Evolutionary conservation across 2,113 vertebrate genomes (phyloP).

Genomic region (Chiloscyllium plagiosum): DNA sequence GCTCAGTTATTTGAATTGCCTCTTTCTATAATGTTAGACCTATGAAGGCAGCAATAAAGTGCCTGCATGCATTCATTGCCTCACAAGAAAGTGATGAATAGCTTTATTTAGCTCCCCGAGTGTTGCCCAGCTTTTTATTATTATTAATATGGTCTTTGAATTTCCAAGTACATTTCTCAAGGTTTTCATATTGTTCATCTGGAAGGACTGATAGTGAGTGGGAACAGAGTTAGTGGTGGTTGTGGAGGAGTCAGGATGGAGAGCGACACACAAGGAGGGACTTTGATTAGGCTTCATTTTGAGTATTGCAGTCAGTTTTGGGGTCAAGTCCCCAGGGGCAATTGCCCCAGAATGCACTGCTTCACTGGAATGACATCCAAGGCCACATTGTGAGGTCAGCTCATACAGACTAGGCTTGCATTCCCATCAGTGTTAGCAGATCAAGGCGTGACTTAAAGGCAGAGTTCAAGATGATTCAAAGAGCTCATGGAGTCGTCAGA

Average conservation of each 20-base stretch:
- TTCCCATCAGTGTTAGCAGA: too few relatives aligned
- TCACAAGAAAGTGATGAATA: neutral
- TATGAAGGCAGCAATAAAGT: neutral
- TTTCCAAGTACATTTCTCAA: neutral
- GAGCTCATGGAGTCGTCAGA: too few relatives aligned
- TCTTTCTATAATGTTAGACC: neutral
- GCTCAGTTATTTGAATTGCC: neutral
- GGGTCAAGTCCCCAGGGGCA: too few relatives aligned
- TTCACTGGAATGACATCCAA: too few relatives aligned
- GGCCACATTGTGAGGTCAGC: too few relatives aligned
- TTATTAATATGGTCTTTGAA: neutral
- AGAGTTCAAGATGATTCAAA: too few relatives aligned
- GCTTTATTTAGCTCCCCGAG: neutral
- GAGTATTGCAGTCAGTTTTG: too few relatives aligned
- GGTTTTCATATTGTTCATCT: neutral
- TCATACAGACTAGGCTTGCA: too few relatives aligned
- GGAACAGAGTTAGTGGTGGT: neutral
- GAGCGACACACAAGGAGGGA: neutral
- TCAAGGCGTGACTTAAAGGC: too few relatives aligned
- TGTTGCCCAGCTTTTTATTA: neutral
- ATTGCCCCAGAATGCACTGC: too few relatives aligned
- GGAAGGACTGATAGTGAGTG: neutral
- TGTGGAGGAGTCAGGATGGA: too few relatives aligned
- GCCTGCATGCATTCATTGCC: neutral
- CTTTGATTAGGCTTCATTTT: neutral